A percentile compares a stretch with the other conserved stretches of the same genome.
Evolutionary conservation across 2,888 invertebrate species (phyloP).

Genomic region (Brassicogethes aeneus): DNA sequence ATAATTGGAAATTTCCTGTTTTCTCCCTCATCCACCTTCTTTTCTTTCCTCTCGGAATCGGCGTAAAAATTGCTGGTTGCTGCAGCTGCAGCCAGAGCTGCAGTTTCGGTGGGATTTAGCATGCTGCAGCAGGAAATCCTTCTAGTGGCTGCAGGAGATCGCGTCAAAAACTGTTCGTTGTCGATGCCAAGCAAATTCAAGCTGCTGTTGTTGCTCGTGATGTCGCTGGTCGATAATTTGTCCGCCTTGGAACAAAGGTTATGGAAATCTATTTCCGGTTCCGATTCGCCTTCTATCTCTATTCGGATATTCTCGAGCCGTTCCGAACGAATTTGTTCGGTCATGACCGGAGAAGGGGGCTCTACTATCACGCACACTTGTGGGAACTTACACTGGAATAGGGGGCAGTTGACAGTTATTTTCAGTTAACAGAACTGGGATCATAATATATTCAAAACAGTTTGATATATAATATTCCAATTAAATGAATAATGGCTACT

Average conservation of each 20-base stretch:
- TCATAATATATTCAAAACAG: slow-evolving; percentile 11
- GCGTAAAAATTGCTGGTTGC: slow-evolving; percentile 47
- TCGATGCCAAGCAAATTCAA: slow-evolving; percentile 54
- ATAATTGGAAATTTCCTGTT: slow-evolving; percentile 75
- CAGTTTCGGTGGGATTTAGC: slow-evolving; percentile 62
- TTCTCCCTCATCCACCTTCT: slow-evolving; percentile 34
- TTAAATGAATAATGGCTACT: too few relatives aligned
- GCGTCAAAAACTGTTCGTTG: slow-evolving; percentile 57
- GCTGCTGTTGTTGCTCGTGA: slow-evolving; percentile 42
- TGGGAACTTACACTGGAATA: slow-evolving; percentile 43
- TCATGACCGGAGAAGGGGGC: slow-evolving; percentile 63
- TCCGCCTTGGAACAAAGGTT: slow-evolving; percentile 32
- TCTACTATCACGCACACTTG: slow-evolving; percentile 66
- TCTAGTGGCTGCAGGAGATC: slow-evolving; percentile 77
- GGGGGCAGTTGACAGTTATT: slow-evolving; percentile 4
- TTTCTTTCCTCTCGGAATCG: slow-evolving; percentile 34
- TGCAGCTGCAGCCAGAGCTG: slow-evolving; percentile 51
- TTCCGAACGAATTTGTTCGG: slow-evolving; percentile 40
- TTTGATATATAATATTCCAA: not conserved
- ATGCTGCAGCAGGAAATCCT: slow-evolving; percentile 87
- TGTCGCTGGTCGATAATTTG: slow-evolving; percentile 33
- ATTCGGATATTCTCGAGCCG: slow-evolving; percentile 32
- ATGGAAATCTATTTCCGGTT: slow-evolving; percentile 29
- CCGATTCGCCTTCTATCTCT: slow-evolving; percentile 31
- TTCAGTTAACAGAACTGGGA: slow-evolving; percentile 12